These are phyloP conservation scores for Euleptes europaea DNA, from an alignment of 2,113 vertebrate genomes.

Conservation along the genomic window DNA sequence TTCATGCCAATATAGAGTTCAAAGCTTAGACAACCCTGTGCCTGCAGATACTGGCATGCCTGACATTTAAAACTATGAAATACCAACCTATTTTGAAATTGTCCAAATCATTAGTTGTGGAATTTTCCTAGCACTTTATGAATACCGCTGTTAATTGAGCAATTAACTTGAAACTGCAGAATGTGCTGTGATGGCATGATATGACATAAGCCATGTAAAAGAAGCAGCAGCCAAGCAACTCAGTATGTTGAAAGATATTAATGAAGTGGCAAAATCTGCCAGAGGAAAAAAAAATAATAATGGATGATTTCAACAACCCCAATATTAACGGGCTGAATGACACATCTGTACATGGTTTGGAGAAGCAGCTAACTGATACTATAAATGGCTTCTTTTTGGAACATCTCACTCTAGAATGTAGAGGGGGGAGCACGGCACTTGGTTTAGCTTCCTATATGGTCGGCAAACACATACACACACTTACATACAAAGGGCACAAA, in stretches of 20 bases:
- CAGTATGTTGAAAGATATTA: slow-evolving; percentile 75
- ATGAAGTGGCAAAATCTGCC: slow-evolving; percentile 75
- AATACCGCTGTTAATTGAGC: slow-evolving; percentile 85
- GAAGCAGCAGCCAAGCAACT: slow-evolving; percentile 77
- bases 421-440: slow-evolving; percentile 67
- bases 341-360: slow-evolving; percentile 77
- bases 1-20: slow-evolving; percentile 50
- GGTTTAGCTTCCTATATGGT: slow-evolving; percentile 67
- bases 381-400: slow-evolving; percentile 74
- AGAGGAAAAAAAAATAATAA: slow-evolving; percentile 73
- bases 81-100: slow-evolving; percentile 83
- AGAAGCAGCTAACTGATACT: slow-evolving; percentile 73
- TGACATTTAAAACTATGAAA: slow-evolving; percentile 83
- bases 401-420: slow-evolving; percentile 69
- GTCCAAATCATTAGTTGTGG: slow-evolving; percentile 77
- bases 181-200: slow-evolving; percentile 81
- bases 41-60: slow-evolving; percentile 76
- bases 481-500: slow-evolving; percentile 62
- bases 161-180: slow-evolving; percentile 82
- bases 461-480: slow-evolving; percentile 62
- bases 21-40: slow-evolving; percentile 70
- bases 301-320: slow-evolving; percentile 77
- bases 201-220: slow-evolving; percentile 80
- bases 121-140: slow-evolving; percentile 81
- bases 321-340: slow-evolving; percentile 76